These are phyloP conservation scores for Ascidia mentula DNA, from an alignment of 23 tunicate species.

Conservation along the genomic window DNA sequence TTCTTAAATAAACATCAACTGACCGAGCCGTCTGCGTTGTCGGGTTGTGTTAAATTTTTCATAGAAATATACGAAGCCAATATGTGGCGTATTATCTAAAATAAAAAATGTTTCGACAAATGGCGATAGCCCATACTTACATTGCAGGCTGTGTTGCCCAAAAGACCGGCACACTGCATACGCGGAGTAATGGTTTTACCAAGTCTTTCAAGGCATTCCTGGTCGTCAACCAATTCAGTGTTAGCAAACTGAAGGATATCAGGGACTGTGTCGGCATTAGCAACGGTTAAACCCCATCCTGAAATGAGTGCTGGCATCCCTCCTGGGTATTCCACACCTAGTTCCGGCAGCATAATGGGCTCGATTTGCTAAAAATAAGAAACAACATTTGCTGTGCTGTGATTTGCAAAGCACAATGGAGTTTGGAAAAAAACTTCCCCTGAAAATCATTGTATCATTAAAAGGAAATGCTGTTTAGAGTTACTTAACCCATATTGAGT, in stretches of 20 bases:
- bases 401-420: too few relatives aligned
- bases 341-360: not conserved
- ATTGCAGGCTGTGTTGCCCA: constrained; percentile 23
- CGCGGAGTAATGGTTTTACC: constrained; percentile 9
- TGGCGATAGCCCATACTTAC: not conserved
- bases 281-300: constrained; percentile 21
- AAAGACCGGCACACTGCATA: constrained; percentile 20
- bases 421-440: too few relatives aligned
- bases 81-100: too few relatives aligned
- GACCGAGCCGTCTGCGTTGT: too few relatives aligned
- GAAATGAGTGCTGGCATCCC: constrained; percentile 13
- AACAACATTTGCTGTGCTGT: not conserved
- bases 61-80: too few relatives aligned
- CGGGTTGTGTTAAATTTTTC: too few relatives aligned
- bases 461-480: too few relatives aligned
- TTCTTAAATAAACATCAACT: too few relatives aligned
- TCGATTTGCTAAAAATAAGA: not conserved
- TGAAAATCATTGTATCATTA: too few relatives aligned
- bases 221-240: constrained; percentile 10
- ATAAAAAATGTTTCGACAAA: too few relatives aligned
- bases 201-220: not conserved
- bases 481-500: too few relatives aligned
- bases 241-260: constrained; percentile 13
- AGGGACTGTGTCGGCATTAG: constrained; percentile 7
- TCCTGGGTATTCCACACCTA: constrained; percentile 9